phyloP scores from a whole-genome alignment of 2,797 vertebrate genomes.

The Scyliorhinus canicula region DNA sequence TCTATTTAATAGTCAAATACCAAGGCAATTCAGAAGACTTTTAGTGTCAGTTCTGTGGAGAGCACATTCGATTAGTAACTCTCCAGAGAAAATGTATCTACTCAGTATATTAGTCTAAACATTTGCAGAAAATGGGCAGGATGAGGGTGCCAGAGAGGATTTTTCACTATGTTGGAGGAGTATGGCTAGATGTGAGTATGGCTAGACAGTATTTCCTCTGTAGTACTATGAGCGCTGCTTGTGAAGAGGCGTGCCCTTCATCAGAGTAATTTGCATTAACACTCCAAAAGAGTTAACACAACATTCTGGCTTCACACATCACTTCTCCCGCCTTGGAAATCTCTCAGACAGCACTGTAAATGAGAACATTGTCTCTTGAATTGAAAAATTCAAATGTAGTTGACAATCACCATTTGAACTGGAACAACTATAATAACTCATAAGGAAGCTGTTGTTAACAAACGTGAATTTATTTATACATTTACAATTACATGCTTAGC shows the following conservation, averaged over 20 bases:
- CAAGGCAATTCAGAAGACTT: neutral
- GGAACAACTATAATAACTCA: too few species aligned
- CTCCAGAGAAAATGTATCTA: neutral
- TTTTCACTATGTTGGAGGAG: neutral
- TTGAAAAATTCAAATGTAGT: neutral
- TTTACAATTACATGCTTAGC: too few species aligned
- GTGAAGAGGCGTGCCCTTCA: neutral
- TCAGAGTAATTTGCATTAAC: neutral
- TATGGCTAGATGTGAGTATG: neutral
- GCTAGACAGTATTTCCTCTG: neutral
- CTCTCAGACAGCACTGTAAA: neutral
- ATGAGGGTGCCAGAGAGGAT: neutral
- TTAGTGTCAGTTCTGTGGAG: neutral
- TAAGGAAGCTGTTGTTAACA: too few species aligned
- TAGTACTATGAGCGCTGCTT: neutral
- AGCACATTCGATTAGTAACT: neutral
- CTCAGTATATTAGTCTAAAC: neutral
- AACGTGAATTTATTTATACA: too few species aligned
- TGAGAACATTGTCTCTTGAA: neutral
- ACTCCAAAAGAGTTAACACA: neutral
- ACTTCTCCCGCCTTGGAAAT: neutral
- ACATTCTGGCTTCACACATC: neutral
- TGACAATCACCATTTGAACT: neutral
- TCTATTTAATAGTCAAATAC: neutral
- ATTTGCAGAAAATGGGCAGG: neutral